phyloP scores from a whole-genome alignment of 2,797 vertebrate species.

The Pangasius macronema region DNA sequence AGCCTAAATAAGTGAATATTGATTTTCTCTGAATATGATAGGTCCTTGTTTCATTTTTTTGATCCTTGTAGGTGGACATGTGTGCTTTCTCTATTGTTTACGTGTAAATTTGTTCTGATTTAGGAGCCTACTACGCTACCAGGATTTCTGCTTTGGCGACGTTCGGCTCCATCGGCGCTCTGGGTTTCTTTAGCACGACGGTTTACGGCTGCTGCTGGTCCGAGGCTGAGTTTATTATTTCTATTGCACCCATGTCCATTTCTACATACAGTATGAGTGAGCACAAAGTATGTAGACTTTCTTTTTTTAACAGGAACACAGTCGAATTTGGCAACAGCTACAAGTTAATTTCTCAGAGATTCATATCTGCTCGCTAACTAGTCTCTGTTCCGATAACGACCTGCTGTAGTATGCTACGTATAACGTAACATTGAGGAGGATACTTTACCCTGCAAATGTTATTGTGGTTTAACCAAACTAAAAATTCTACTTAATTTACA shows the following conservation, averaged over 20 bases:
- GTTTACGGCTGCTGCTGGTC: slow-evolving; percentile 67
- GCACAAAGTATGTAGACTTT: background rate
- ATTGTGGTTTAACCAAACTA: background rate
- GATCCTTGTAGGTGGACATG: background rate
- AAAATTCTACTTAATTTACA: background rate
- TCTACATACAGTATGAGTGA: background rate
- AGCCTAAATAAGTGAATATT: background rate
- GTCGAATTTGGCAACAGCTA: background rate
- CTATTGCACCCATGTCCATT: background rate
- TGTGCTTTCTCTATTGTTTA: background rate
- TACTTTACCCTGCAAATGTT: background rate
- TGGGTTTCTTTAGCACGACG: slow-evolving; percentile 57
- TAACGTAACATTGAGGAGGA: background rate
- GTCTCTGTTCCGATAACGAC: background rate
- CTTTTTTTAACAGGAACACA: background rate
- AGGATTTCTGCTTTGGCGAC: slow-evolving; percentile 64
- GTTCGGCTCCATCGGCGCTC: slow-evolving; percentile 57
- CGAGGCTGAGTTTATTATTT: slow-evolving; percentile 19
- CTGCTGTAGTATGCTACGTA: background rate
- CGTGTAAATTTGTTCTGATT: slow-evolving; percentile 2
- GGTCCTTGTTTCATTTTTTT: background rate
- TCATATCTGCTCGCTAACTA: background rate
- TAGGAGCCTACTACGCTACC: slow-evolving; percentile 69
- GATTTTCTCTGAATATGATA: background rate
- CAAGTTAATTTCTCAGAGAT: background rate